These are phyloP conservation scores for Cydia pomonella DNA, from an alignment of 1,140 invertebrate species.

Conservation along the genomic window DNA sequence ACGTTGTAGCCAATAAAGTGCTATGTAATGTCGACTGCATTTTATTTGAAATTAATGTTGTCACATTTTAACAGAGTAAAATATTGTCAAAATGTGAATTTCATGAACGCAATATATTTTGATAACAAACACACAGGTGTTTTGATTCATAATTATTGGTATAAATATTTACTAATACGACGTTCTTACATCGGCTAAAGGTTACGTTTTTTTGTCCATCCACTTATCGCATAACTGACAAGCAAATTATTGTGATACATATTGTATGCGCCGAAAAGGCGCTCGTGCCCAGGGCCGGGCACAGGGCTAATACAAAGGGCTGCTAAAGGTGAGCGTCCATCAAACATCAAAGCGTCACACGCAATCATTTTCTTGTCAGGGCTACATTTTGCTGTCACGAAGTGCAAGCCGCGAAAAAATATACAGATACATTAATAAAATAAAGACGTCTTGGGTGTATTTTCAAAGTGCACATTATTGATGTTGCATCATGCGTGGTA, in stretches of 20 bases:
- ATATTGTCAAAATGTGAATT: neutral
- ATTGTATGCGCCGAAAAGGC: slow-evolving; percentile 46
- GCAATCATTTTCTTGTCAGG: slow-evolving; percentile 45
- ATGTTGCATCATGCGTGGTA: no score
- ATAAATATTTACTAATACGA: no score
- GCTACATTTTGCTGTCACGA: slow-evolving; percentile 6
- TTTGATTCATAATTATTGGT: neutral
- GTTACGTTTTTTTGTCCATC: neutral
- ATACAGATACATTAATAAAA: neutral
- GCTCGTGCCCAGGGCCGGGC: slow-evolving; percentile 42
- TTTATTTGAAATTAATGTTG: neutral
- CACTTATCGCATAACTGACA: slow-evolving; percentile 34
- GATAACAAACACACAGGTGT: neutral
- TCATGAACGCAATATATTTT: neutral
- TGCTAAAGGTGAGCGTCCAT: slow-evolving; percentile 58
- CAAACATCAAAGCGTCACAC: slow-evolving; percentile 40
- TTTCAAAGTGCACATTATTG: no score
- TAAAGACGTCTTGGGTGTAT: no score
- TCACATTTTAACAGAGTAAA: neutral
- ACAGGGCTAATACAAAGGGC: slow-evolving; percentile 40
- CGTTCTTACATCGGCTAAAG: no score
- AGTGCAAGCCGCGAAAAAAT: slow-evolving; percentile 4
- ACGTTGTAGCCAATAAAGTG: neutral
- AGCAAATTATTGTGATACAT: slow-evolving; percentile 46
- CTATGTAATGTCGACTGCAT: neutral